These are phyloP conservation scores for Rutpela maculata DNA, from an alignment of 2,888 invertebrate genomes.

Conservation along the genomic window DNA sequence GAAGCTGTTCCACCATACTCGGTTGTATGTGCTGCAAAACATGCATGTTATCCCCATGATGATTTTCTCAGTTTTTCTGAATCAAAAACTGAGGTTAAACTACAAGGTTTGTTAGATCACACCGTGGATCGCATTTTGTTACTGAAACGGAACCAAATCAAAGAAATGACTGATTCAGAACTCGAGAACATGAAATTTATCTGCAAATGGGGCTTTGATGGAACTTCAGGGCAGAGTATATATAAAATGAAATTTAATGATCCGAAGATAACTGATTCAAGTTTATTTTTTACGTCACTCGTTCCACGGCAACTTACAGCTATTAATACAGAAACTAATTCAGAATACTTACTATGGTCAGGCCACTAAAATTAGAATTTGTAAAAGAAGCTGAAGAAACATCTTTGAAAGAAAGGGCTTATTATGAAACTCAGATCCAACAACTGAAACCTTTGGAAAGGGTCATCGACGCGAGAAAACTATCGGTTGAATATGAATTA, in stretches of 20 bases:
- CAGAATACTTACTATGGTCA: conserved; percentile 6
- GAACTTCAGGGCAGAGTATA: conserved; percentile 4
- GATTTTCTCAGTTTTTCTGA: conserved; percentile 11
- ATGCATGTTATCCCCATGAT: conserved; percentile 11
- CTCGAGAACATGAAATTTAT: conserved; percentile 4
- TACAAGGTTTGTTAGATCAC: conserved; percentile 9
- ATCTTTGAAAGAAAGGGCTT: conserved; percentile 5
- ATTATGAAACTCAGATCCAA: conserved; percentile 12
- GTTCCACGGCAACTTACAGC: background rate
- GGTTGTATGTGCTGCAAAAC: conserved; percentile 9
- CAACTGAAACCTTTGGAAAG: conserved; percentile 19
- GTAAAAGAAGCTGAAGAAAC: conserved; percentile 20
- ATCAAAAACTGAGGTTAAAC: conserved; percentile 9
- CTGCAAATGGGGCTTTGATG: conserved; percentile 9
- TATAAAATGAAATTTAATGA: conserved; percentile 9
- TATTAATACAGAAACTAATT: no score
- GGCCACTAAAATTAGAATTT: conserved; percentile 18
- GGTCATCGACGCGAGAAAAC: conserved; percentile 8
- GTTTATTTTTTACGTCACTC: conserved; percentile 7
- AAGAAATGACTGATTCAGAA: conserved; percentile 9
- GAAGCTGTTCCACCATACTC: conserved; percentile 9
- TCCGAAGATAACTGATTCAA: no score
- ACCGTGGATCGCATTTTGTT: background rate
- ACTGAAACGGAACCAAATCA: conserved; percentile 11
- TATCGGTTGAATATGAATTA: conserved; percentile 9